A percentile compares a stretch with the other conserved stretches of the same genome.
phyloP scores from a whole-genome alignment of 2,113 vertebrate genomes.

The Datnioides undecimradiatus region DNA sequence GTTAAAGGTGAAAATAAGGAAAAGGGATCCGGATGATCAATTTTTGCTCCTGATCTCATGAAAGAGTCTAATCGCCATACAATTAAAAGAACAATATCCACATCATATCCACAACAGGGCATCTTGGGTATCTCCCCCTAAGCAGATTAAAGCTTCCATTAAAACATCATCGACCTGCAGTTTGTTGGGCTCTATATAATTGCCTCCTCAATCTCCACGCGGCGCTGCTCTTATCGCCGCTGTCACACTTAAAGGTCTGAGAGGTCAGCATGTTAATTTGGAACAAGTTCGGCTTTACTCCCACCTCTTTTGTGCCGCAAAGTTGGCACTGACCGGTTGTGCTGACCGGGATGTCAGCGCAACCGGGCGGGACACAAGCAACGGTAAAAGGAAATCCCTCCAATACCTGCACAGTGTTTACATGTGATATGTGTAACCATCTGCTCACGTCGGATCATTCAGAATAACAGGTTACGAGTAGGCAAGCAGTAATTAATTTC shows the following conservation, averaged over 20 bases:
- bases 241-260: slow-evolving; percentile 35
- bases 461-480: slow-evolving; percentile 22
- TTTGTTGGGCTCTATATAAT: slow-evolving; percentile 33
- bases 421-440: not conserved
- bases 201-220: slow-evolving; percentile 32
- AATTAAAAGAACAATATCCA: slow-evolving; percentile 14
- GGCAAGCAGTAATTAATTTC: slow-evolving; percentile 53
- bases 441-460: slow-evolving; percentile 19
- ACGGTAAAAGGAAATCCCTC: not conserved
- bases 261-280: slow-evolving; percentile 36
- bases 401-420: not conserved
- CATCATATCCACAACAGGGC: slow-evolving; percentile 4
- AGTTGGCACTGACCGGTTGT: too few relatives aligned
- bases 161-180: slow-evolving; percentile 43
- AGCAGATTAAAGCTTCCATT: slow-evolving; percentile 55
- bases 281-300: not conserved
- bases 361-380: not conserved
- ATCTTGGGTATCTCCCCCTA: not conserved
- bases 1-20: not conserved
- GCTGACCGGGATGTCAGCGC: too few relatives aligned
- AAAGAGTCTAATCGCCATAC: slow-evolving; percentile 1
- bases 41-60: not conserved
- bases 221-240: slow-evolving; percentile 34
- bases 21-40: not conserved
- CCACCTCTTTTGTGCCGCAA: not conserved